Evolutionary conservation across 2,797 vertebrate species (phyloP), one percentile per base, ranked within the genome.

Genomic region (Megalops cyprinoides): DNA sequence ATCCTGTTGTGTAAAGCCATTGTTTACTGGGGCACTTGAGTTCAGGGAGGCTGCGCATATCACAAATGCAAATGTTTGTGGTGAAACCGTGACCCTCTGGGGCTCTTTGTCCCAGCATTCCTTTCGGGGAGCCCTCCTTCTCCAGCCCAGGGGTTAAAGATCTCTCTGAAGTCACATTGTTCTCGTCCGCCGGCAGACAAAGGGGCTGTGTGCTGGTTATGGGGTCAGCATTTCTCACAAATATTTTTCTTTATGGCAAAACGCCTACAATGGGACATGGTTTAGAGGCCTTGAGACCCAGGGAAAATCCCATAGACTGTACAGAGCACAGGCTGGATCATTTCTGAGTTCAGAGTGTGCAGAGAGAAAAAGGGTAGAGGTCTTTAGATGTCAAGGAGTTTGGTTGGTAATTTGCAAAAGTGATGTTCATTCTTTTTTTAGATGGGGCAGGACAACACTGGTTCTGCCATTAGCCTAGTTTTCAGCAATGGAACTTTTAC

Each of bases 231-330:
- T 60, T 80, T 75, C 69, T 80, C 69, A 49, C 71, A 80, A 80
- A 80, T 60, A 80, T 80, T 80, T 80, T 80, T 80, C 71, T 80
- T 80, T 74, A 80, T 74, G 55, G 79, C 71, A 62, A 20, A 60
- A 51, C 55, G 79, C 79, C 79, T 80, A 62, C 79, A 31, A 73
- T 42, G 65, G 28, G 73, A 28, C 12, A 56, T 73, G 67, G 34
- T 28, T 80, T 74, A 80, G 42, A 75, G 44, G 69, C 79, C 58
- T 31, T n/a, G 42, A 60, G 55, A 37, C 20, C 48, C 42, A 28
- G 39, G 44, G 79, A 46, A 60, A 49, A 37, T 48, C 71, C 71
- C 25, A 74, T 55, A 49, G 42, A 55, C 55, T 48, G 34, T 34
- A 39, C 79, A 51, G 44, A 46, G 31, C 23, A 10, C 71, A 31